Conservation (phyloP, 2,113 vertebrate genomes). For the Crotalus viridis region DNA sequence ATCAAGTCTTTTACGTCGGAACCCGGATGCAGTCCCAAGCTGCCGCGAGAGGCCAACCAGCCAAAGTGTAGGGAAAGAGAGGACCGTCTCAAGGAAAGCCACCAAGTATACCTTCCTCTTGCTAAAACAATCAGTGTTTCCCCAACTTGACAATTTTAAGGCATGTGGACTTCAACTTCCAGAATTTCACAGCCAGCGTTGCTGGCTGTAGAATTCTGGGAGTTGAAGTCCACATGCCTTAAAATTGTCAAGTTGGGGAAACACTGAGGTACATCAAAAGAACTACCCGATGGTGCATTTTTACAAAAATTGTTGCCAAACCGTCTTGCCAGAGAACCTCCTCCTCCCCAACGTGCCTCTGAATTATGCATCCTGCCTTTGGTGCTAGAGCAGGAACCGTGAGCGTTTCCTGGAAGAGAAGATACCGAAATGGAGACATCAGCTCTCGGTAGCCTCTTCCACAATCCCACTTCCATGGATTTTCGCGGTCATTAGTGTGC, state of each 20-base stretch:
- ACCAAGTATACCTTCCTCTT: neutral
- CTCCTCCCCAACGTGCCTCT: neutral
- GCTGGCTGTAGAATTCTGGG: too few species aligned
- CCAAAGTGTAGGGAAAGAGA: constrained; percentile 73
- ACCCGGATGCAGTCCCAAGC: constrained; percentile 68
- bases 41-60: constrained; percentile 63
- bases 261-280: constrained; percentile 7
- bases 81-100: neutral
- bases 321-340: neutral
- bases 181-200: too few species aligned
- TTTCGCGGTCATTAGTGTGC: neutral
- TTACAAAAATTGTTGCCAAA: neutral
- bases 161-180: too few species aligned
- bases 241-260: too few species aligned
- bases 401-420: neutral
- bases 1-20: constrained; percentile 92
- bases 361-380: constrained; percentile 29
- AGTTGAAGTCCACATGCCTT: too few species aligned
- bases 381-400: neutral
- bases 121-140: too few species aligned
- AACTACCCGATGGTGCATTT: neutral
- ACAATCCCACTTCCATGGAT: neutral
- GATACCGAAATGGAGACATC: neutral
- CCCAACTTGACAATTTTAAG: too few species aligned
- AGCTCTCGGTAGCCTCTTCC: neutral